Conservation (phyloP, 2,888 invertebrate genomes). For the Drosophila phalerata region DNA sequence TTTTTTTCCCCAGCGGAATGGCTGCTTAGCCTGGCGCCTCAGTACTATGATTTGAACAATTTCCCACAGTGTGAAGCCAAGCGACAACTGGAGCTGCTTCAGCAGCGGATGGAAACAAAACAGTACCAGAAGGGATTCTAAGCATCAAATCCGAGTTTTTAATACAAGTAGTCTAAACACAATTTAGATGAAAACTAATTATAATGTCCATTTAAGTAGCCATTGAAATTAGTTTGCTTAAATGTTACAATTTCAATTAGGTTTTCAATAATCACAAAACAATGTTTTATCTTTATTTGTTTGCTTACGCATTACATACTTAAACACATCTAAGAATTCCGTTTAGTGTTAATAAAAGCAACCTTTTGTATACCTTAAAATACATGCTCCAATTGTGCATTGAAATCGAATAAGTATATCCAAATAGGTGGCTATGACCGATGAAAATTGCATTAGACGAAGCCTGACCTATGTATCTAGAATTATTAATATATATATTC, state of each 20-base stretch:
- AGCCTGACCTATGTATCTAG: too few relatives aligned
- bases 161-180: conserved; percentile 41
- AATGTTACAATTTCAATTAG: conserved; percentile 29
- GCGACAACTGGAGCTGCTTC: conserved; percentile 95
- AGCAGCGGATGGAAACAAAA: conserved; percentile 93
- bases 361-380: conserved; percentile 59
- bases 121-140: conserved; percentile 96
- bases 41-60: conserved; percentile 99
- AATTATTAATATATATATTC: too few relatives aligned
- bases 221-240: conserved; percentile 31
- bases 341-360: conserved; percentile 59
- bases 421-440: too few relatives aligned
- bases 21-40: conserved; percentile 97
- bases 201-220: conserved; percentile 32
- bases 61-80: conserved; percentile 99
- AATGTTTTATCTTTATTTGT: conserved; percentile 40
- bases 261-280: conserved; percentile 29
- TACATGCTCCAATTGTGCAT: too few relatives aligned
- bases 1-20: conserved; percentile 90
- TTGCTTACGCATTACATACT: conserved; percentile 35
- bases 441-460: too few relatives aligned
- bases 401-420: too few relatives aligned
- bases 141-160: conserved; percentile 29
- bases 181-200: conserved; percentile 22
- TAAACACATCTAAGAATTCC: conserved; percentile 60